Evolutionary conservation across 2,797 vertebrate genomes (phyloP), one percentile per base, ranked within the genome.

Genomic region (Triplophysa yarkandensis): DNA sequence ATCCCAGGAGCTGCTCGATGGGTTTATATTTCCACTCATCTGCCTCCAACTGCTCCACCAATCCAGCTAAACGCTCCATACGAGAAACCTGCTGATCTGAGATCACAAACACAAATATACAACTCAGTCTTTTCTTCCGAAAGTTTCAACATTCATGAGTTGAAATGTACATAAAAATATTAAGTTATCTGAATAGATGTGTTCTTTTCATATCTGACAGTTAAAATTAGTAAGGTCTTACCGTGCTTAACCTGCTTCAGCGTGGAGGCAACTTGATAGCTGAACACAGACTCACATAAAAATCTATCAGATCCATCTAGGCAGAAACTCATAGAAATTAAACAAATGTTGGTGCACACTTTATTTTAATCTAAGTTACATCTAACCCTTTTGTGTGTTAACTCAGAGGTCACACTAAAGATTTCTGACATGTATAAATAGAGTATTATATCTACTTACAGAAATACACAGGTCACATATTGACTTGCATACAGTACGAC

Each of bases 1-100:
- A 98, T 70, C 98, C 97, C 87, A 99, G 80, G 64, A 99, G 92
- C 87, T 98, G 96, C 83, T 99, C 96, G 14, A 98, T 99, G 17
- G 97, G 97, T 87, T 98, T 98, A 87, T 98, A 98, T 60, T 96
- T 89, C 97, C 98, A 99, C 85, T 99, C 98, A 9, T 99, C 97
- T 19, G 97, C 97, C 85, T 99, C 97, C 81, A 99, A 92, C 85
- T 99, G 97, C 82, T 99, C 98, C 63, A 98, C 98, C 83, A 99
- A 89, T 74, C 96, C 92, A 0, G 96, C 97, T 4, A 99, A 89
- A 86, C 98, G 99, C 92, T 98, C 96, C 96, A 99, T 98, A 80
- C 98, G 92, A 48, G 95, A 94, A 21, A 97, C 95, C 85, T 99
- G 98, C 87, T 99, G 98, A 94, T 99, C 98, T 99, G 89, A 16